Evolutionary conservation across 2,113 vertebrate genomes (phyloP).

Genomic region (Caranx melampygus): DNA sequence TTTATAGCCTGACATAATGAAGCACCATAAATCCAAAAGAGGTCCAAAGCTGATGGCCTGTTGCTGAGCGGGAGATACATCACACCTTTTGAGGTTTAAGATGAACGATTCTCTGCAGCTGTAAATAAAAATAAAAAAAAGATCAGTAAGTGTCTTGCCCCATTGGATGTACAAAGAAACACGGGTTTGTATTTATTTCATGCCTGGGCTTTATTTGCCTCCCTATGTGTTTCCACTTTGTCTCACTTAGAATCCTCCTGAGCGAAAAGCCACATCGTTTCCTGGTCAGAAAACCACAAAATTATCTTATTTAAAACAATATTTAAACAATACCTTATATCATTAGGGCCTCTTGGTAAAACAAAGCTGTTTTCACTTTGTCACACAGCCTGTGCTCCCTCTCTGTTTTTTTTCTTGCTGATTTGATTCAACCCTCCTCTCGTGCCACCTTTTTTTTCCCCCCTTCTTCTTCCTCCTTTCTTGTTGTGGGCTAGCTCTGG

Average conservation of each 20-base stretch:
- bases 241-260: constrained; percentile 3
- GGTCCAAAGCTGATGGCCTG: constrained; percentile 18
- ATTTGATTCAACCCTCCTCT: constrained; percentile 18
- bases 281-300: constrained; percentile 2
- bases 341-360: neutral
- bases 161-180: constrained; percentile 4
- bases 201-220: constrained; percentile 25
- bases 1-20: constrained; percentile 12
- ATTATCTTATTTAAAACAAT: neutral
- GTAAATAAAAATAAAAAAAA: constrained; percentile 38
- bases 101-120: constrained; percentile 38
- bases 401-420: neutral
- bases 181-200: constrained; percentile 5
- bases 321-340: neutral
- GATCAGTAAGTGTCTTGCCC: constrained; percentile 43
- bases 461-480: neutral
- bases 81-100: constrained; percentile 5
- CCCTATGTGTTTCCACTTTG: neutral
- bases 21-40: constrained; percentile 15
- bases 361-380: neutral
- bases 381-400: neutral
- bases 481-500: constrained; percentile 15
- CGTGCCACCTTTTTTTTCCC: constrained; percentile 2
- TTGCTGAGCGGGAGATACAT: neutral
- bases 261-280: neutral